phyloP scores from a whole-genome alignment of 2,113 vertebrate genomes.

The Recurvirostra avosetta region DNA sequence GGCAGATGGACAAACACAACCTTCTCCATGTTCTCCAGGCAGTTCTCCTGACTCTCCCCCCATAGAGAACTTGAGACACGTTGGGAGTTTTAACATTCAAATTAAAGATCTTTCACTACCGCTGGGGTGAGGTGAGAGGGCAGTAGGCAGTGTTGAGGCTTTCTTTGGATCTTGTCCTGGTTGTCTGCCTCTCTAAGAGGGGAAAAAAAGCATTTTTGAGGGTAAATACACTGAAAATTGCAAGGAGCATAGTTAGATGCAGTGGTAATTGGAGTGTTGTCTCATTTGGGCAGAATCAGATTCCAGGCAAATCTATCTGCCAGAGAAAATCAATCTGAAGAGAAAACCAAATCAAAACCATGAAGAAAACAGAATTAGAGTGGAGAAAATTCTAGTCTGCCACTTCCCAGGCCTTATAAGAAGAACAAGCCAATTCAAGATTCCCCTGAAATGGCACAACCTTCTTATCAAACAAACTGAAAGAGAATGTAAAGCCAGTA shows the following conservation, averaged over 20 bases:
- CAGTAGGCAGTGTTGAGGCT: neutral
- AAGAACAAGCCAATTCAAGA: neutral
- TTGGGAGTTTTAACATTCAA: neutral
- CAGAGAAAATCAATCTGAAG: neutral
- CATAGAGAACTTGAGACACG: neutral
- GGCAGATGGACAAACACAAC: neutral
- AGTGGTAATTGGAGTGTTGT: neutral
- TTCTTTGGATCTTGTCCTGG: neutral
- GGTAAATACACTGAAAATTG: neutral
- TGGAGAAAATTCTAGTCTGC: neutral
- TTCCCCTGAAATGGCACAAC: neutral
- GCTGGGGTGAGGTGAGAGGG: neutral
- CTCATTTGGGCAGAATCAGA: neutral
- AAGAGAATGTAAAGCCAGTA: neutral
- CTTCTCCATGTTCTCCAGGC: neutral
- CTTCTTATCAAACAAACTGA: neutral
- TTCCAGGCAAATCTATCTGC: neutral
- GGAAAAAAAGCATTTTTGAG: neutral
- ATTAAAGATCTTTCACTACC: neutral
- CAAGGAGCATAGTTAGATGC: neutral
- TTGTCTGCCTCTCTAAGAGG: neutral
- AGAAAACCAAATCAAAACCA: slow-evolving; percentile 2
- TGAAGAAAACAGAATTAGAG: neutral
- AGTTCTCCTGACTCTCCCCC: neutral
- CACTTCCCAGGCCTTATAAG: neutral